Evolutionary conservation across 2,797 vertebrate genomes (phyloP), one percentile per base, ranked within the genome.

Genomic region (Gallirallus australis): DNA sequence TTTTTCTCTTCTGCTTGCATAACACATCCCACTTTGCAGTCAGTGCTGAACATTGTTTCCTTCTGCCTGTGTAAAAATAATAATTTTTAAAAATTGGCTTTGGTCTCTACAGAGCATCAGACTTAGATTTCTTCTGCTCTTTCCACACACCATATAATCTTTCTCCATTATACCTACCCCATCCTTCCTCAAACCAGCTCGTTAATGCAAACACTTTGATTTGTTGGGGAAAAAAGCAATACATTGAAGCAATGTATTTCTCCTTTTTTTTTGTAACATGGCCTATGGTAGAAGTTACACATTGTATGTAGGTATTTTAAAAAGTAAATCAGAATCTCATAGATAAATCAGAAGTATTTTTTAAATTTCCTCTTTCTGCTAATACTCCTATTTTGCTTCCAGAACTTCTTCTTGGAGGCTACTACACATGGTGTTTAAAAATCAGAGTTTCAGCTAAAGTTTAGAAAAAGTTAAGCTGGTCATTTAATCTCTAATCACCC

Each of bases 401-500:
- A 35, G 25, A 90, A 11, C 47, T 64, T 13, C 42, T 80, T 25
- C 13, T 28, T 48, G 45, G 37, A 91, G 35, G 18, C 24, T 53
- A 9, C 33, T 33, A 14, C 17, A 14, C 11, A 4, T 2, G 24
- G 13, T 56, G n/a, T 40, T 86, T 31, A 28, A 78, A 87, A 87
- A 42, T 33, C 13, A 39, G 9, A 16, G 3, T 65, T 66, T 39
- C 63, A 73, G 19, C 7, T 82, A 39, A 81, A 94, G 53, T 91
- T 93, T 80, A 61, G 84, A 15, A 88, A 56, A 88, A 94, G 19
- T 76, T 76, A 10, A 53, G 17, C 6, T 93, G 63, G 61, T 81
- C 86, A 95, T 94, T 82, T 86, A 19, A 60, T 81, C 60, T 76
- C 93, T 83, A 77, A 56, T 81, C 63, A 79, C 78, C 72, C 47